Base-by-base conservation (phyloP, 2,888 invertebrate species). In the Dromius quadrimaculatus region DNA sequence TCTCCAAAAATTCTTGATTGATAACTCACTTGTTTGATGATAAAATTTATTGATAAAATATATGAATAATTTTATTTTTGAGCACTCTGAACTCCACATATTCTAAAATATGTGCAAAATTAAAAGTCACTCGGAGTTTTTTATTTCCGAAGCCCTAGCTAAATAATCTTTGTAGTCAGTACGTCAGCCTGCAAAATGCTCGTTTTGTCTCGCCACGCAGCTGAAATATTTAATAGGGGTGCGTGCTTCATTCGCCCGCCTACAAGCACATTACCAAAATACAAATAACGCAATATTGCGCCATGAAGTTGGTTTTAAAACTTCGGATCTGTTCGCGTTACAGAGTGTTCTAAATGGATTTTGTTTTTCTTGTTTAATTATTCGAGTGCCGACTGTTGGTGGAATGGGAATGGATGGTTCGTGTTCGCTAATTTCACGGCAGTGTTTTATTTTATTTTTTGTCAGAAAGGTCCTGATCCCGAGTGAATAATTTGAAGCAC, bases 291-390 rank as follows among this genome's bases (percentile, higher is more conserved):
- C 4, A 15, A 23, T 54, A 32, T 54, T 54, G 13, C 8, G 17
- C 22, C 9, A 20, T 19, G 19, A 45, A 45, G 9, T 6, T 13
- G 47, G 13, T 17, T 19, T 47, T 8, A 11, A 47, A 47, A 47
- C 47, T 47, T 13, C 2, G 11, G n/a, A n/a, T n/a, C n/a, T n/a
- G n/a, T n/a, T n/a, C 15, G 28, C 23, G 28, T 6, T 13, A n/a
- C 13, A 13, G 28, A 28, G 28, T 28, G 8, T 8, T 36, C 1
- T 2, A 8, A 36, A 11, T 1, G 41, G 41, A 41, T 41, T 41
- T 3, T 54, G n/a, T 54, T 54, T 54, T 54, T 54, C 50, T 54
- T 54, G 32, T 54, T 54, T 54, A 54, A 54, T 54, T 54, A 54
- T 54, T 54, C 17, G 50, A 54, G 50, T 54, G 50, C 50, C 15